A percentile compares a stretch with the other conserved stretches of the same genome.
Conservation (phyloP, 2,113 vertebrate genomes). For the Regulus satrapa region DNA sequence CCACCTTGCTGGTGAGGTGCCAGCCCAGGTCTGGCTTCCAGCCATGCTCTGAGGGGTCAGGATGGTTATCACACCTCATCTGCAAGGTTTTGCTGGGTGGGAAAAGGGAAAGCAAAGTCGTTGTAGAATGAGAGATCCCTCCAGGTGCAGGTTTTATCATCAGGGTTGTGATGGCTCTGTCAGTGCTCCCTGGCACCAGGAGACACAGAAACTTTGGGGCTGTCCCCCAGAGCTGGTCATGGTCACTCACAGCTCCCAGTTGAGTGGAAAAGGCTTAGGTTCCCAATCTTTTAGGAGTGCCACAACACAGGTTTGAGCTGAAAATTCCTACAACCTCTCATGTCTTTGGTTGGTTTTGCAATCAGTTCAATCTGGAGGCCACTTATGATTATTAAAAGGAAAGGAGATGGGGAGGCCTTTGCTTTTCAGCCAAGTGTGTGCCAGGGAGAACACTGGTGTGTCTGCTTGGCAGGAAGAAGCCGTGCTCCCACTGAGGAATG, state of each 20-base stretch:
- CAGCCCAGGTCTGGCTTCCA: background rate
- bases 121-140: background rate
- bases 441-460: background rate
- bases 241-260: background rate
- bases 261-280: background rate
- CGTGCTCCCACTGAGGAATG: background rate
- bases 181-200: background rate
- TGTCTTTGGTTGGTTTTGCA: conserved; percentile 23
- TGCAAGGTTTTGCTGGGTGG: background rate
- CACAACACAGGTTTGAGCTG: background rate
- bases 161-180: background rate
- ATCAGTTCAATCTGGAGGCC: conserved; percentile 8
- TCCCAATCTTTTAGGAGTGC: background rate
- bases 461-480: conserved; percentile 1
- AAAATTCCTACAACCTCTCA: conserved; percentile 15
- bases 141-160: background rate
- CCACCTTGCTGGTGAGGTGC: fast-evolving
- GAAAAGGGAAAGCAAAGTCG: background rate
- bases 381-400: conserved; percentile 43
- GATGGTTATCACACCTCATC: fast-evolving
- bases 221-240: background rate
- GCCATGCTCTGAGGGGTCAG: background rate
- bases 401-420: conserved; percentile 37
- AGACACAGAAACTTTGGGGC: background rate
- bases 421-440: conserved; percentile 51